A percentile compares a stretch with the other conserved stretches of the same genome.
Evolutionary conservation across 2,113 vertebrate species (phyloP).

Genomic region (Bagarius yarrelli): DNA sequence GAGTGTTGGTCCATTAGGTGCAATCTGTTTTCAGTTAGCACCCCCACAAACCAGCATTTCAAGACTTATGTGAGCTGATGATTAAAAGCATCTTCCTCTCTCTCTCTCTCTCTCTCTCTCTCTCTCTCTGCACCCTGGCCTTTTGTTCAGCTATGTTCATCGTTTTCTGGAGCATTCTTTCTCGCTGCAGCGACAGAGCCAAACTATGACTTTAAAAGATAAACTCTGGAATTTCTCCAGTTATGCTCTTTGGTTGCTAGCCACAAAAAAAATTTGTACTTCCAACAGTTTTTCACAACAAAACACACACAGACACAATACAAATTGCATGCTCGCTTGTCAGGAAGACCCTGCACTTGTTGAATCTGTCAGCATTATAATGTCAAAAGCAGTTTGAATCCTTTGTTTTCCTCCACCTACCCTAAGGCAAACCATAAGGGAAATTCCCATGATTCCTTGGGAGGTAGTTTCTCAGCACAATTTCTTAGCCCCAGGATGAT

Average conservation of each 20-base stretch:
- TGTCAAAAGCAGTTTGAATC: conserved; percentile 38
- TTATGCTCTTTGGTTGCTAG: conserved; percentile 19
- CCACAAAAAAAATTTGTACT: conserved; percentile 43
- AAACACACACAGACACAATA: conserved; percentile 6
- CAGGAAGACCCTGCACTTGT: background rate
- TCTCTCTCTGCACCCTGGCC: conserved; percentile 26
- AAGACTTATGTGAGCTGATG: conserved; percentile 52
- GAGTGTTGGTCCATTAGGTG: conserved; percentile 40
- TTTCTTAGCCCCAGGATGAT: conserved; percentile 13
- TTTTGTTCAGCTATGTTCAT: conserved; percentile 51
- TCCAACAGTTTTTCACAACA: conserved; percentile 29
- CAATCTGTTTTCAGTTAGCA: conserved; percentile 64
- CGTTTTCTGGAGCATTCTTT: conserved; percentile 60
- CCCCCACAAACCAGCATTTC: conserved; percentile 54
- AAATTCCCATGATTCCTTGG: conserved; percentile 45
- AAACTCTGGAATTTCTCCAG: conserved; percentile 46
- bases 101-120: conserved; percentile 6
- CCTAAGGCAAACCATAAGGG: conserved; percentile 28
- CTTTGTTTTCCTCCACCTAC: conserved; percentile 49
- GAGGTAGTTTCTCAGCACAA: conserved; percentile 32
- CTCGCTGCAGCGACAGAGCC: conserved; percentile 57
- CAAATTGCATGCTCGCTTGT: background rate
- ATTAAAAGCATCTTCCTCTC: conserved; percentile 39
- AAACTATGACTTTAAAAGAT: conserved; percentile 52
- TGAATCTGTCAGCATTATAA: conserved; percentile 6